Evolutionary conservation across 2,888 invertebrate species (phyloP).

Genomic region (Cyclophora punctaria): DNA sequence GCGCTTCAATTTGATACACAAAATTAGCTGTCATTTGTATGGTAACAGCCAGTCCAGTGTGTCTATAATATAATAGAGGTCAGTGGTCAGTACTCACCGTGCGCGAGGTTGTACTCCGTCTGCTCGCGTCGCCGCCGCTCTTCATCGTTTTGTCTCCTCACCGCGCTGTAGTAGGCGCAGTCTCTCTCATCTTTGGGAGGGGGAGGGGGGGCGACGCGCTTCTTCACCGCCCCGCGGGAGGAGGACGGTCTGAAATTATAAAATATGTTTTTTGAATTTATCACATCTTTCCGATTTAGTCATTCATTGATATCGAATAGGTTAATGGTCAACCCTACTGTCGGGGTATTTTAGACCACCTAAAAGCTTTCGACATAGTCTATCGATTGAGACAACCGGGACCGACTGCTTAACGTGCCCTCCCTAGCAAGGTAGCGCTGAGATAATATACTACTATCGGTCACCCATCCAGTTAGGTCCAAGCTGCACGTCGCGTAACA

Average conservation of each 20-base stretch:
- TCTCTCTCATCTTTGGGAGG: constrained; percentile 36
- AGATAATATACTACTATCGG: too few relatives aligned
- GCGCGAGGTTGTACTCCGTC: constrained; percentile 42
- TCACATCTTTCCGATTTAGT: too few relatives aligned
- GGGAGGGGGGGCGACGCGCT: constrained; percentile 48
- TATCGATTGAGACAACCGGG: background rate
- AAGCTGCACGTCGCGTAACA: too few relatives aligned
- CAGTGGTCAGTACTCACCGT: constrained; percentile 31
- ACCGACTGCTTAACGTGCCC: background rate
- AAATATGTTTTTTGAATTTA: too few relatives aligned
- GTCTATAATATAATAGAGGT: too few relatives aligned
- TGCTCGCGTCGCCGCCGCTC: constrained; percentile 33
- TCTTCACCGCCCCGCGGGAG: constrained; percentile 52
- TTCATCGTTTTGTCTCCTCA: constrained; percentile 42
- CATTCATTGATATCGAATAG: too few relatives aligned
- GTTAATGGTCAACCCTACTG: constrained; percentile 1
- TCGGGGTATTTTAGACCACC: constrained; percentile 1
- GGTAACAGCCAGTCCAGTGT: background rate
- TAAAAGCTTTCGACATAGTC: background rate
- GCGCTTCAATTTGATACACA: too few relatives aligned
- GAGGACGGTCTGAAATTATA: too few relatives aligned
- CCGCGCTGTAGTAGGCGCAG: constrained; percentile 39
- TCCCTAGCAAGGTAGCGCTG: too few relatives aligned
- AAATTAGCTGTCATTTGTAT: too few relatives aligned
- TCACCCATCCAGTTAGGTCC: too few relatives aligned